Evolutionary conservation across 2,113 vertebrate genomes (phyloP), one percentile per base, ranked within the genome.

Genomic region (Ursus arctos): DNA sequence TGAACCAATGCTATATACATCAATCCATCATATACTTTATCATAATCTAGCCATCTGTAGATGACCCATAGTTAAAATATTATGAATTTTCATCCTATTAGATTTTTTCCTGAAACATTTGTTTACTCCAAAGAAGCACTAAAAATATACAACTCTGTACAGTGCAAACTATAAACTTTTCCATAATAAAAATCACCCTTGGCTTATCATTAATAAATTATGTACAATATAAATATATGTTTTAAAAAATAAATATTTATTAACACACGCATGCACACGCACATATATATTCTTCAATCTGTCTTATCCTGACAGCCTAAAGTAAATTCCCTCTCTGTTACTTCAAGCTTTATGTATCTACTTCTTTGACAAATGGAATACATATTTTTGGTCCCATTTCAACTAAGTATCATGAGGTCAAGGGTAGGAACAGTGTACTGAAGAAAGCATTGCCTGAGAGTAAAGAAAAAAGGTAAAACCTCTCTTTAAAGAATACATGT

Each of bases 201-300:
- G 40, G 65, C 67, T 94, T 67, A 85, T 91, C 22, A 22, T 10
- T 71, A 96, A 93, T 71, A 84, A 51, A 61, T 67, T 83, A 31
- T 47, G 55, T 87, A 22, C 22, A 89, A 74, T n/a, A 40, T 53
- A 53, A 82, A 82, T 57, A 31, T 79, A 26, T 79, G 67, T 57
- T 24, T 74, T 33, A 65, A 61, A 24, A 40, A 24, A 80, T 47
- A 51, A 14, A 33, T 63, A 26, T 9, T 55, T 40, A 57, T 59
- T 24, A 10, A 36, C n/a, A 69, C n/a, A 12, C 26, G 79, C 16
- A 26, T 18, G 72, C 55, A 51, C 28, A 4, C 1, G 36, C 36
- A 59, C 7, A 18, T 14, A 24, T 51, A n/a, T 7, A 15, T 28
- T 65, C 19, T 49, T 82, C 10, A 21, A 31, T 81, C 57, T 90